phyloP scores from a whole-genome alignment of 2,113 vertebrate genomes.

The Tupaia tana region DNA sequence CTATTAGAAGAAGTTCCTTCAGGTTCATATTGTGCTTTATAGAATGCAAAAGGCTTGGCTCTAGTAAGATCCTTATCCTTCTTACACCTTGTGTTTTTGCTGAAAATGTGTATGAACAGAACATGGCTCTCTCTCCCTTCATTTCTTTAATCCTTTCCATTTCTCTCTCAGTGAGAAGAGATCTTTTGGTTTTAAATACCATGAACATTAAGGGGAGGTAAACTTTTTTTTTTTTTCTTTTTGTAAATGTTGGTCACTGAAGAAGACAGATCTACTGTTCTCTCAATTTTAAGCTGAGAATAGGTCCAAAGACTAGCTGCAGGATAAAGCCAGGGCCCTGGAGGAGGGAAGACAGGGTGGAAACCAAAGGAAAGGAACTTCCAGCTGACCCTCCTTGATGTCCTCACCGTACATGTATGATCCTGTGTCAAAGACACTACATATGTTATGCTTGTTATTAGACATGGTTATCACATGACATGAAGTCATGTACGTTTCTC shows the following conservation, averaged over 20 bases:
- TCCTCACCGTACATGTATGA: background rate
- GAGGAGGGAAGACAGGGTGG: background rate
- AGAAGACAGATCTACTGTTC: background rate
- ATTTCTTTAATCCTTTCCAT: constrained; percentile 47
- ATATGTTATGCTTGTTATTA: background rate
- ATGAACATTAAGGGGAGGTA: background rate
- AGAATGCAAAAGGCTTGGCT: background rate
- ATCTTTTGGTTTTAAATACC: background rate
- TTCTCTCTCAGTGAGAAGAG: background rate
- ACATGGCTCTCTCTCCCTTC: background rate
- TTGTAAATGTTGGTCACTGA: constrained; percentile 10
- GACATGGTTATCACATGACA: background rate
- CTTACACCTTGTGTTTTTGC: background rate
- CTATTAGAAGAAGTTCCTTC: background rate
- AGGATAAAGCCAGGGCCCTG: background rate
- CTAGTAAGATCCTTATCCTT: background rate
- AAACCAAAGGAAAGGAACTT: background rate
- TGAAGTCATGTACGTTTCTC: background rate
- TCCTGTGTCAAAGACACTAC: background rate
- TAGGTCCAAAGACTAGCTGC: background rate
- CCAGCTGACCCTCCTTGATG: background rate
- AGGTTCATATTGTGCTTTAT: background rate
- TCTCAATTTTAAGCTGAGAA: background rate
- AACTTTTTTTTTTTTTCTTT: constrained; percentile 37
- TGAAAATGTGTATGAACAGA: background rate